Percentiles rank a stretch among this genome's conserved stretches.
Conservation (phyloP, 2,888 invertebrate species). For the Drosophila meridionalis region DNA sequence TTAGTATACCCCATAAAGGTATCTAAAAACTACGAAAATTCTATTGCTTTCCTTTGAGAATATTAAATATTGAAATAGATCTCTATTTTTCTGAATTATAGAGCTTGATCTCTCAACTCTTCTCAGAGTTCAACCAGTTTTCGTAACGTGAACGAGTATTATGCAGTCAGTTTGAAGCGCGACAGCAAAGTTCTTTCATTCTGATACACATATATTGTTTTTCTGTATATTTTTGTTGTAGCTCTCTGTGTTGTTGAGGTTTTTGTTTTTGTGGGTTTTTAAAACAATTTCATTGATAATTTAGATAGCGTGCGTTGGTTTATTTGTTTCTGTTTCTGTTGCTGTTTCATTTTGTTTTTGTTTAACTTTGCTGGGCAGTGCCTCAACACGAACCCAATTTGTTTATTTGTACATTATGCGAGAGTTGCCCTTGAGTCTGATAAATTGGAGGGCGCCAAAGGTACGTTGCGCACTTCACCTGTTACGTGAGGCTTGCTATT, state of each 20-base stretch:
- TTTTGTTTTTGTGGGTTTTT: constrained; percentile 46
- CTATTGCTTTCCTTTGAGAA: too few species aligned
- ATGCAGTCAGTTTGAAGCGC: background rate
- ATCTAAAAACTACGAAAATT: too few species aligned
- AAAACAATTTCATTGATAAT: constrained; percentile 68
- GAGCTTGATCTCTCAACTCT: too few species aligned
- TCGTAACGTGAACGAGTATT: background rate
- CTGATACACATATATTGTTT: background rate
- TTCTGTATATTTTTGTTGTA: constrained; percentile 29
- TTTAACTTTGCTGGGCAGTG: constrained; percentile 41
- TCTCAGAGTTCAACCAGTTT: background rate
- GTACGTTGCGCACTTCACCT: constrained; percentile 14
- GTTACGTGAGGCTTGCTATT: constrained; percentile 25
- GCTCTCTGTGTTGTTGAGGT: constrained; percentile 27
- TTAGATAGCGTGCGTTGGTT: constrained; percentile 58
- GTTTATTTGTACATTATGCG: constrained; percentile 54
- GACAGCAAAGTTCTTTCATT: background rate
- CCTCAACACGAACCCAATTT: constrained; percentile 49
- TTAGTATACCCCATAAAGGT: too few species aligned
- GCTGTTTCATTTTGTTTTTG: constrained; percentile 35
- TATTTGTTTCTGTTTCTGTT: constrained; percentile 20
- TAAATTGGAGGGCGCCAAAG: constrained; percentile 1
- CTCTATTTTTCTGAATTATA: too few species aligned
- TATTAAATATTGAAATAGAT: too few species aligned
- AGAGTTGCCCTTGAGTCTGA: constrained; percentile 53